These are phyloP conservation scores for Sardina pilchardus DNA, from an alignment of 2,113 vertebrate species.

Conservation along the genomic window DNA sequence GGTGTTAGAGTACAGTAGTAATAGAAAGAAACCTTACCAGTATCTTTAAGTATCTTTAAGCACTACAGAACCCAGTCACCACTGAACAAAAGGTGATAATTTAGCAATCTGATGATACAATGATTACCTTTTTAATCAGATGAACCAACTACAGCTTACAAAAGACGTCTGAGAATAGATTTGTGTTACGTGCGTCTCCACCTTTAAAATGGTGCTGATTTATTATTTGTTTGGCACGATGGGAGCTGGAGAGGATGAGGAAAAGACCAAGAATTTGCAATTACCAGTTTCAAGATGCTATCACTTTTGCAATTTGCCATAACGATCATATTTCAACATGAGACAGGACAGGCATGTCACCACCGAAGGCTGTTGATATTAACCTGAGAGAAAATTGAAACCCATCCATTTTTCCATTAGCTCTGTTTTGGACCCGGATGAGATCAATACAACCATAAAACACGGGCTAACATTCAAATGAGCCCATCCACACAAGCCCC, in stretches of 20 bases:
- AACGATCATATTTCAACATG: slow-evolving; percentile 26
- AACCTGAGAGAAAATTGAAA: slow-evolving; percentile 35
- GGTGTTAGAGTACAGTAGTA: not conserved
- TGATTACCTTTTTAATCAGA: not conserved
- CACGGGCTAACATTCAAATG: slow-evolving; percentile 41
- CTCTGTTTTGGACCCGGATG: slow-evolving; percentile 6
- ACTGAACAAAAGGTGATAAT: not conserved
- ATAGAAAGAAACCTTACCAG: not conserved
- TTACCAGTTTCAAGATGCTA: slow-evolving; percentile 25
- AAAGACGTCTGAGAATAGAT: not conserved
- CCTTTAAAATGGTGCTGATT: not conserved
- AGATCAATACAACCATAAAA: slow-evolving; percentile 37
- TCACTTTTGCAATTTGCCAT: slow-evolving; percentile 30
- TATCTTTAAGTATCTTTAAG: not conserved
- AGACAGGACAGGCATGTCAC: slow-evolving; percentile 30
- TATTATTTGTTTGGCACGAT: slow-evolving; percentile 9
- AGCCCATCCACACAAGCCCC: slow-evolving; percentile 31
- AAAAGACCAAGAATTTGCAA: not conserved
- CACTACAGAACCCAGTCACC: not conserved
- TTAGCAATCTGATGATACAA: not conserved
- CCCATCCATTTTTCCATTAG: slow-evolving; percentile 33
- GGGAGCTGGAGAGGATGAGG: not conserved
- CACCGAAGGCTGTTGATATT: slow-evolving; percentile 36
- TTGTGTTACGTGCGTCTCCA: not conserved
- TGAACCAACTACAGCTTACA: not conserved